These are phyloP conservation scores for Anabacerthia variegaticeps DNA, from an alignment of 2,797 vertebrate species.

Conservation along the genomic window DNA sequence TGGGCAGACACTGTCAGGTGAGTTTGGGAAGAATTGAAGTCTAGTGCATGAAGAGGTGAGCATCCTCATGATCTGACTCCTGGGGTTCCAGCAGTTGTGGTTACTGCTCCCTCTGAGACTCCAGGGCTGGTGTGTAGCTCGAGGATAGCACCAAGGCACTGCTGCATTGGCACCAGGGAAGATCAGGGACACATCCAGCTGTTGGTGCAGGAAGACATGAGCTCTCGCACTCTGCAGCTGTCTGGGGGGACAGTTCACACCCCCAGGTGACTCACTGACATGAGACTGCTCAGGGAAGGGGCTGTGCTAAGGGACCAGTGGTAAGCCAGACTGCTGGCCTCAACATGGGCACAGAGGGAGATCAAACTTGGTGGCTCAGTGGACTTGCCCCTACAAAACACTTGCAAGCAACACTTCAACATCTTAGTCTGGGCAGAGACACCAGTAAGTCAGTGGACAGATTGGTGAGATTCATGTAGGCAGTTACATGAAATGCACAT, in stretches of 20 bases:
- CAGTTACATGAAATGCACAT: not conserved
- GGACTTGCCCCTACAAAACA: not conserved
- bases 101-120: not conserved
- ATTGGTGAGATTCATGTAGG: not conserved
- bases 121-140: fast-evolving
- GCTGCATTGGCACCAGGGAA: fast-evolving
- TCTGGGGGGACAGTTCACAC: not conserved
- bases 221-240: not conserved
- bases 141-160: not conserved
- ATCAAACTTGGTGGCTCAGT: not conserved
- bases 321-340: not conserved
- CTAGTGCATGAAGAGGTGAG: not conserved
- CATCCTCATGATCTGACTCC: not conserved
- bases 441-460: not conserved
- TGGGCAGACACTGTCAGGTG: not conserved
- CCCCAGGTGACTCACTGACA: not conserved
- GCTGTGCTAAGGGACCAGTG: not conserved
- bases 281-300: not conserved
- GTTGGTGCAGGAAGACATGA: not conserved
- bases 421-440: not conserved
- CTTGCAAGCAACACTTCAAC: not conserved
- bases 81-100: not conserved
- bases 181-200: not conserved
- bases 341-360: fast-evolving
- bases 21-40: not conserved